Conservation (phyloP, 2,113 vertebrate genomes). For the Mugil cephalus region DNA sequence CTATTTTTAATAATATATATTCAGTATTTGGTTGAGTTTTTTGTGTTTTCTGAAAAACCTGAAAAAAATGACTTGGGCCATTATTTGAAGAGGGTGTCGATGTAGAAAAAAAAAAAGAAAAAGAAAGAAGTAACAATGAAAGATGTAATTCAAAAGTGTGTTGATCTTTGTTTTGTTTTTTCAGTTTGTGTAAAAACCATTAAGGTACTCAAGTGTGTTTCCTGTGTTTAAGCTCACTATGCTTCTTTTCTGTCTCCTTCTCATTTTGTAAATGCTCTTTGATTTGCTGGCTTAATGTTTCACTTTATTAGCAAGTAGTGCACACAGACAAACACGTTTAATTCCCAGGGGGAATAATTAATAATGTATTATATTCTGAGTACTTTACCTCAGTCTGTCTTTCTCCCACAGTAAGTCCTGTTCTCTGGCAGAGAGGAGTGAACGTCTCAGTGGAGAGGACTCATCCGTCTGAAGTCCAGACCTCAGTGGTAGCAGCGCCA, state of each 20-base stretch:
- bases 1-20: too few relatives aligned
- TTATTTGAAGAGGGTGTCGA: too few relatives aligned
- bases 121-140: too few relatives aligned
- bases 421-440: constrained; percentile 58
- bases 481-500: constrained; percentile 60
- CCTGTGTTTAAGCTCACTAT: constrained; percentile 1
- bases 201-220: constrained; percentile 6
- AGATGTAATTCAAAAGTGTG: too few relatives aligned
- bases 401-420: constrained; percentile 72
- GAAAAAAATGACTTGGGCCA: too few relatives aligned
- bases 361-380: constrained; percentile 8
- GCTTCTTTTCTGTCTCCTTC: background rate
- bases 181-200: background rate
- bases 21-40: too few relatives aligned
- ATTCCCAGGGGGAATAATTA: background rate
- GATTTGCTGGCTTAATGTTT: constrained; percentile 22
- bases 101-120: too few relatives aligned
- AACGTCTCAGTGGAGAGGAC: constrained; percentile 58
- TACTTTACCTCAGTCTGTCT: constrained; percentile 31
- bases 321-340: background rate
- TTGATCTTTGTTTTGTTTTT: too few relatives aligned
- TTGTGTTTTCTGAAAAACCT: too few relatives aligned
- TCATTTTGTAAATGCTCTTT: constrained; percentile 15
- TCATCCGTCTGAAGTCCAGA: constrained; percentile 52
- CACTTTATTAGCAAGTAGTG: constrained; percentile 13